Percentiles rank a stretch among this genome's conserved stretches.
These are phyloP conservation scores for Bergia sp. DNA, from an alignment of 92 coral and sea anemone genomes.

Conservation along the genomic window DNA sequence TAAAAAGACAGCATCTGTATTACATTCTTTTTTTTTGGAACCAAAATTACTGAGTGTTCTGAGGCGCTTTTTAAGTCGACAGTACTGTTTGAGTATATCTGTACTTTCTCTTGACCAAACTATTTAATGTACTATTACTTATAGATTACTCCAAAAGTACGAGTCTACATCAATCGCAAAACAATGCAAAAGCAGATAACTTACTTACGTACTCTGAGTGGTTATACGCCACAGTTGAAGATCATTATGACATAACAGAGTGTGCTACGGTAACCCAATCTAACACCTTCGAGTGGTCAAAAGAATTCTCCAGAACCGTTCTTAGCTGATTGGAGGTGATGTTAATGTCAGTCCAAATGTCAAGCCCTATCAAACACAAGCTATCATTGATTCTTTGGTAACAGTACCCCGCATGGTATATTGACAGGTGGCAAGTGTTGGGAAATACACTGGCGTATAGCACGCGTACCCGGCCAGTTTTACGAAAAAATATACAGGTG, in stretches of 20 bases:
- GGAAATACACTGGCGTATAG: constrained; percentile 25
- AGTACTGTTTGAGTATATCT: not conserved
- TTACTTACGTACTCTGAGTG: constrained; percentile 4
- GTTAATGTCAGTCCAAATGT: not conserved
- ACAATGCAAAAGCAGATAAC: not conserved
- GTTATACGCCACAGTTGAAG: not conserved
- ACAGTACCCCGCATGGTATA: constrained; percentile 7
- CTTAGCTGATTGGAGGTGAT: not conserved
- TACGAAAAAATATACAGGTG: constrained; percentile 10
- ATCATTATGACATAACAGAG: not conserved
- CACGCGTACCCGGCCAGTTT: not conserved
- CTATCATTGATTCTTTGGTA: not conserved
- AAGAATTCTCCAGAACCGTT: not conserved
- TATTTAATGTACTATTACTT: not conserved
- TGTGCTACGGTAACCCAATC: no score
- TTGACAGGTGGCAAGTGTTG: not conserved
- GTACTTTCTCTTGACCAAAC: not conserved
- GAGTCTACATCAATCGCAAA: not conserved
- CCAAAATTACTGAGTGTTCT: not conserved
- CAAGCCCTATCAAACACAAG: not conserved
- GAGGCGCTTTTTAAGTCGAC: not conserved
- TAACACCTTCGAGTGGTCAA: not conserved
- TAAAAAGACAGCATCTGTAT: not conserved
- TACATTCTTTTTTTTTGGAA: no score
- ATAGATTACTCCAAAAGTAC: not conserved